Conservation (phyloP, 2,113 vertebrate species). For the Hystrix brachyura region DNA sequence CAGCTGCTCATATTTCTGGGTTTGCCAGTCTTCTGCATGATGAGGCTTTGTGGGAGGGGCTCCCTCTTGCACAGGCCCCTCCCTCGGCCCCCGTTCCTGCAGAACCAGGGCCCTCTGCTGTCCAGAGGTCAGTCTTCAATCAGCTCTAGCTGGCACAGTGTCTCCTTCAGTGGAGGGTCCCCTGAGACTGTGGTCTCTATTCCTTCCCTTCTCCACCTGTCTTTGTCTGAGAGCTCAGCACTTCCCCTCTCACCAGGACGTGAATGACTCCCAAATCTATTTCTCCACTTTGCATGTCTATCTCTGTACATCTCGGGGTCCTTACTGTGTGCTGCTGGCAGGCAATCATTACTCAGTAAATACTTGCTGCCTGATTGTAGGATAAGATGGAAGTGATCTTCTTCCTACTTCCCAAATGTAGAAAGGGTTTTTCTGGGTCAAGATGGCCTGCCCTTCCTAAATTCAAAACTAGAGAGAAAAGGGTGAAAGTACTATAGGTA, state of each 20-base stretch:
- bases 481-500: conserved; percentile 61
- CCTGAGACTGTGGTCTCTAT: background rate
- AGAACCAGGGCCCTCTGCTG: background rate
- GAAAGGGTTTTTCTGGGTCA: conserved; percentile 67
- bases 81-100: background rate
- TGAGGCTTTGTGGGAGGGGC: background rate
- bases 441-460: conserved; percentile 69
- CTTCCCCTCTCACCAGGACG: conserved; percentile 71
- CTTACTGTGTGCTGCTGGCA: conserved; percentile 73
- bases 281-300: conserved; percentile 77
- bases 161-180: background rate
- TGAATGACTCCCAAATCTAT: conserved; percentile 76
- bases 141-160: background rate
- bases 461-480: conserved; percentile 72
- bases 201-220: conserved; percentile 64
- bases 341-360: conserved; percentile 79
- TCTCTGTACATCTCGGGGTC: conserved; percentile 75
- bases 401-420: conserved; percentile 52
- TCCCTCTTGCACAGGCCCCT: background rate
- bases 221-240: conserved; percentile 59
- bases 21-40: background rate
- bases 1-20: too few relatives aligned
- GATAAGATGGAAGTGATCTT: conserved; percentile 70
- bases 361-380: conserved; percentile 77
- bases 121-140: background rate